Conservation (phyloP, 2,888 invertebrate genomes). For the Gymnocheta viridis region DNA sequence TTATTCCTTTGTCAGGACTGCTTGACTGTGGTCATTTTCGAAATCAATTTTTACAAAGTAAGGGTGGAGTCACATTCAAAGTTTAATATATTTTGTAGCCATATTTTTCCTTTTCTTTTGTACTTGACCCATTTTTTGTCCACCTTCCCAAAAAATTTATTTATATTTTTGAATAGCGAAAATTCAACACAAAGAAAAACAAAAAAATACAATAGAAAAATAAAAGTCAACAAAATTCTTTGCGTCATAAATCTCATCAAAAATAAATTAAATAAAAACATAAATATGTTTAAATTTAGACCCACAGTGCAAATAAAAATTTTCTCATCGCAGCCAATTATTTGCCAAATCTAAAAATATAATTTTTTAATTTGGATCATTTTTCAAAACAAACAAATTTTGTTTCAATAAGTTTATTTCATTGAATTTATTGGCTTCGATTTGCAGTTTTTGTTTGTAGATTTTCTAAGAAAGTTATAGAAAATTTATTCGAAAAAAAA, state of each 20-base stretch:
- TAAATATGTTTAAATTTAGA: background rate
- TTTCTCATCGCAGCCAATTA: background rate
- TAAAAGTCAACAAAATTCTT: background rate
- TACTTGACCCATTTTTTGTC: conserved; percentile 1
- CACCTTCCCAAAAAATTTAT: background rate
- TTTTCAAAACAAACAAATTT: conserved; percentile 35
- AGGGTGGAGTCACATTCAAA: background rate
- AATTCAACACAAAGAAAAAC: too few relatives aligned
- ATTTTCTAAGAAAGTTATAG: conserved; percentile 9
- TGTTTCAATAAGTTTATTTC: conserved; percentile 1
- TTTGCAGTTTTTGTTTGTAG: conserved; percentile 24
- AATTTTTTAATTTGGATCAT: background rate
- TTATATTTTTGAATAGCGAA: background rate
- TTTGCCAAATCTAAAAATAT: background rate
- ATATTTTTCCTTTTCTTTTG: background rate
- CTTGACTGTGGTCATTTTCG: too few relatives aligned
- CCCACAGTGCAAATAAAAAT: background rate
- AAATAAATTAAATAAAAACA: background rate
- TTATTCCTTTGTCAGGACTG: too few relatives aligned
- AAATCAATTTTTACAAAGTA: background rate
- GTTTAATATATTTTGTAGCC: background rate
- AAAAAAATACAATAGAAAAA: background rate
- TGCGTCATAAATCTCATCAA: conserved; percentile 9
- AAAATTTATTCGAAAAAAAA: background rate
- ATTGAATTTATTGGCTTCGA: background rate